A percentile compares a stretch with the other conserved stretches of the same genome.
phyloP scores from a whole-genome alignment of 1,140 invertebrate species.

The Macrostomum lignano region DNA sequence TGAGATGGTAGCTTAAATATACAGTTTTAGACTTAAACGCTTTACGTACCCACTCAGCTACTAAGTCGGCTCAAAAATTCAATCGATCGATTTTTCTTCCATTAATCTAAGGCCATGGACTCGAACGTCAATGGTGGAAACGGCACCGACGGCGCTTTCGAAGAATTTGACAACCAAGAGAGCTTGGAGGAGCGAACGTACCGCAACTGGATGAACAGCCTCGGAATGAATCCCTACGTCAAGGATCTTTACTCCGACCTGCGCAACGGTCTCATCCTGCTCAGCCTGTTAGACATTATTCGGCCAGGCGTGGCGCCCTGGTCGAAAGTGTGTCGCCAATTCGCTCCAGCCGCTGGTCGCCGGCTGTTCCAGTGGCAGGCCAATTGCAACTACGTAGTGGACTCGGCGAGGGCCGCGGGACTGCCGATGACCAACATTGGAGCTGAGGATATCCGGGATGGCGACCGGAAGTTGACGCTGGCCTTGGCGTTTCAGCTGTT shows the following conservation, averaged over 20 bases:
- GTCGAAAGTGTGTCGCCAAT: constrained; percentile 47
- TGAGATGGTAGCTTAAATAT: too few species aligned
- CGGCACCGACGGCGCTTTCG: too few species aligned
- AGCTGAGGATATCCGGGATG: constrained; percentile 4
- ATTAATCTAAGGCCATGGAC: too few species aligned
- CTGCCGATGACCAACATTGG: not conserved
- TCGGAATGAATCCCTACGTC: constrained; percentile 78
- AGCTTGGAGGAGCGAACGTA: constrained; percentile 26
- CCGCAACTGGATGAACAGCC: constrained; percentile 7
- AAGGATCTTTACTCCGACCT: constrained; percentile 90
- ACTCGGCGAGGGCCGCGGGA: constrained; percentile 1
- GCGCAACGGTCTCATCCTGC: constrained; percentile 79
- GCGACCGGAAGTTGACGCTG: constrained; percentile 3
- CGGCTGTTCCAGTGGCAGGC: constrained; percentile 14
- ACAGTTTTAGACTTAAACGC: too few species aligned
- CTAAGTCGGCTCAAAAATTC: too few species aligned
- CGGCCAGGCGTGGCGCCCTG: constrained; percentile 80
- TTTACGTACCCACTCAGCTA: too few species aligned
- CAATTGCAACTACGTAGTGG: constrained; percentile 5
- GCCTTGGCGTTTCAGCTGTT: constrained; percentile 73
- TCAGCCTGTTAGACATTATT: constrained; percentile 88
- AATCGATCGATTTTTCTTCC: too few species aligned
- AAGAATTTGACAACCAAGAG: constrained; percentile 21
- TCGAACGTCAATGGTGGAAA: too few species aligned
- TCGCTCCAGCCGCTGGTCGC: constrained; percentile 11